A percentile compares a stretch with the other conserved stretches of the same genome.
Conservation (phyloP, 1,140 invertebrate species). For the Cyphomyrmex costatus region DNA sequence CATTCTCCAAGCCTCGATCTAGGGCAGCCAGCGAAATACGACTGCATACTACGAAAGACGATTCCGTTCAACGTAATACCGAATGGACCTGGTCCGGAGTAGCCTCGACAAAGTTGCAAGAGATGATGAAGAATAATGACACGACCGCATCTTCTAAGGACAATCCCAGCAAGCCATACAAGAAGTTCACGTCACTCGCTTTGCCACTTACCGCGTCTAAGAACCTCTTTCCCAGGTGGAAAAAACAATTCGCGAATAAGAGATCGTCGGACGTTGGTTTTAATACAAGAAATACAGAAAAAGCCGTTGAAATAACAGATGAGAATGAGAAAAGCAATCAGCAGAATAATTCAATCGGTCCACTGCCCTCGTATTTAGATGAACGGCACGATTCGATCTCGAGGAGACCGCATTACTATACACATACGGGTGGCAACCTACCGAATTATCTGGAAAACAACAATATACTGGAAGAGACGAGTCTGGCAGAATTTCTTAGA, state of each 20-base stretch:
- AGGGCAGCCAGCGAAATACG: conserved; percentile 86
- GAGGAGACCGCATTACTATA: conserved; percentile 75
- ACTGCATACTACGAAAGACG: conserved; percentile 84
- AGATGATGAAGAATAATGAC: conserved; percentile 85
- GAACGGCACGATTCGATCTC: conserved; percentile 56
- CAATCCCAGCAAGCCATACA: conserved; percentile 69
- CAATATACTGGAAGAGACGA: conserved; percentile 91
- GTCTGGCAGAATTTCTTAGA: conserved; percentile 91
- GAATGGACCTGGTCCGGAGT: conserved; percentile 91
- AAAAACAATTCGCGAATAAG: conserved; percentile 81
- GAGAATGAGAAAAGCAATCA: not conserved
- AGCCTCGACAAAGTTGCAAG: conserved; percentile 87
- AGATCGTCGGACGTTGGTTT: conserved; percentile 66
- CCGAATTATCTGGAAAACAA: conserved; percentile 82
- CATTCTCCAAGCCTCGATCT: conserved; percentile 84
- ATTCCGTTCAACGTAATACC: conserved; percentile 84
- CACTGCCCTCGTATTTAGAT: conserved; percentile 7
- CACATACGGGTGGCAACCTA: conserved; percentile 78
- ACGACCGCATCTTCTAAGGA: conserved; percentile 63
- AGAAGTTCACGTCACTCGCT: conserved; percentile 79
- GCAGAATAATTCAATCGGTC: not conserved
- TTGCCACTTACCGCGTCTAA: conserved; percentile 80
- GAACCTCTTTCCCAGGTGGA: conserved; percentile 80
- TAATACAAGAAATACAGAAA: conserved; percentile 62
- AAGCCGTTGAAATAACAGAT: conserved; percentile 66